Evolutionary conservation across 1,140 invertebrate genomes (phyloP), one percentile per base, ranked within the genome.

Genomic region (Camponotus vicinus): DNA sequence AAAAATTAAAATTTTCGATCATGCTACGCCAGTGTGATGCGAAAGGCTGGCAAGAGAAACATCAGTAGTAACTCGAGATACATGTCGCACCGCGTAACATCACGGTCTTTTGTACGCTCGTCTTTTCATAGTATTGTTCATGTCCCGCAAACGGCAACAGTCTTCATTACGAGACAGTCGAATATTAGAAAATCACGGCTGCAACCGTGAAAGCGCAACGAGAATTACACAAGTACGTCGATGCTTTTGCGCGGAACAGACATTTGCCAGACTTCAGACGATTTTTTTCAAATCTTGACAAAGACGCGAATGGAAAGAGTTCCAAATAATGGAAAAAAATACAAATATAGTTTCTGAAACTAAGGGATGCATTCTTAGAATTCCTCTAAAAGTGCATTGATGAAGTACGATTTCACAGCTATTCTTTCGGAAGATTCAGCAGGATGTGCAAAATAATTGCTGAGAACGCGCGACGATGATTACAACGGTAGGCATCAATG

Each of bases 131-230:
- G 55, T 55, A 89, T 89, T 89, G 70, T 89, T 40, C 59, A 57
- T 69, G 40, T 42, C 45, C 79, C 78, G 49, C 84, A 83, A 86
- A 85, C 88, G 21, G 52, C 32, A 27, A 40, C 49, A 45, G 69
- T 85, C 85, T 87, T 85, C 86, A 82, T 89, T 87, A 89, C 27
- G 63, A 78, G 52, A 70, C 84, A 79, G 55, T 69, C 88, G 52
- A 89, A 89, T 80, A 86, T 90, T 90, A 85, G 88, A 90, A 90
- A 87, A 90, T 89, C 89, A 64, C 70, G 18, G 52, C 18, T 59
- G 52, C 73, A 32, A 27, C 27, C 57, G 21, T 75, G 88, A 86
- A 77, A 89, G 84, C 84, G 55, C 45, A 61, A 27, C 45, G 71
- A 83, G 84, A 86, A 89, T 89, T 86, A 86, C 69, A 64, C 88